phyloP scores from a whole-genome alignment of 2,113 vertebrate genomes.

The Grammomys surdaster region DNA sequence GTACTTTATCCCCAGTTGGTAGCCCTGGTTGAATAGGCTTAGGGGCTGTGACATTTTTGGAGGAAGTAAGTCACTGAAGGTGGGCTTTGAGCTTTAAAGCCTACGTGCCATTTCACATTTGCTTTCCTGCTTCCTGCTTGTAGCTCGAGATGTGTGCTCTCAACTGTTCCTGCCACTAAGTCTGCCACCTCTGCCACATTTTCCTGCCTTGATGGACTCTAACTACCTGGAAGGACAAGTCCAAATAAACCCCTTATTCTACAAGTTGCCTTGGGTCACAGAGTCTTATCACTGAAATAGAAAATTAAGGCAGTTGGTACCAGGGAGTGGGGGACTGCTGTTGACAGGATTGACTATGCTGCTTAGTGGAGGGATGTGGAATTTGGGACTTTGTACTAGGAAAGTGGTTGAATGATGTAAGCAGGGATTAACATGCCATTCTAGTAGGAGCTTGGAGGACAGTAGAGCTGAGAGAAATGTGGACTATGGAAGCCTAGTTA shows the following conservation, averaged over 20 bases:
- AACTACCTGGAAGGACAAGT: neutral
- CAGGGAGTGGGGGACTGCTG: neutral
- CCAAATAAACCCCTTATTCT: neutral
- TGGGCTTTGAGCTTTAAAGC: neutral
- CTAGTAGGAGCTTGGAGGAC: too few species aligned
- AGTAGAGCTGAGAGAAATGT: too few species aligned
- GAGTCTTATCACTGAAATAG: neutral
- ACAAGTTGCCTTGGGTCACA: neutral
- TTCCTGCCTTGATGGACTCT: neutral
- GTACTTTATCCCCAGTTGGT: neutral
- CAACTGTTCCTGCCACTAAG: neutral
- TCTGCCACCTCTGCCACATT: neutral
- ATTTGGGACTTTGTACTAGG: too few species aligned
- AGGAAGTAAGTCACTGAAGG: neutral
- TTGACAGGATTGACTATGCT: too few species aligned
- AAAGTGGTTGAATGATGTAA: too few species aligned
- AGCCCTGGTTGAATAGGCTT: neutral
- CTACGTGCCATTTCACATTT: neutral
- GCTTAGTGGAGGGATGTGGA: too few species aligned
- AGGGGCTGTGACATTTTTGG: neutral
- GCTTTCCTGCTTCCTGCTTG: neutral
- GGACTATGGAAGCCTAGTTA: too few species aligned
- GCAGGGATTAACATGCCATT: too few species aligned
- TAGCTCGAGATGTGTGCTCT: neutral
- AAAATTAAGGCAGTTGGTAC: neutral